Evolutionary conservation across 2,113 vertebrate species (phyloP).

Genomic region (Lucifuga dentata): DNA sequence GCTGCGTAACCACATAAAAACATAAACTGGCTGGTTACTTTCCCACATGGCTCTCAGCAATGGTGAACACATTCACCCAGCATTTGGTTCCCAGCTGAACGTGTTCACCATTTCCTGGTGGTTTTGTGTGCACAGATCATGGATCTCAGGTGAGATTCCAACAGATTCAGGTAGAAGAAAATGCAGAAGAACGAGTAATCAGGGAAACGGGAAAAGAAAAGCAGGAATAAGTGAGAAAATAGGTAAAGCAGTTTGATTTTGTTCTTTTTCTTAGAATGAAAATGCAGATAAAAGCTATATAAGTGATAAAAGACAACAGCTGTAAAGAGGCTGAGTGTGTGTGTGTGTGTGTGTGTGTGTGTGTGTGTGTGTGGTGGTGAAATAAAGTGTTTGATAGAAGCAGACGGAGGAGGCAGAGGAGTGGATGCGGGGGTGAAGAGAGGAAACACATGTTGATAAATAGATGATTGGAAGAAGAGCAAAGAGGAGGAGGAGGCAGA

Average conservation of each 20-base stretch:
- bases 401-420: conserved; percentile 1
- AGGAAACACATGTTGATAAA: conserved; percentile 39
- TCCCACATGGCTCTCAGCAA: conserved; percentile 36
- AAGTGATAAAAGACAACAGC: too few relatives aligned
- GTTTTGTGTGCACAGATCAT: conserved; percentile 4
- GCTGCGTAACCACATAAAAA: conserved; percentile 25
- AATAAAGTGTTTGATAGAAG: conserved; percentile 3
- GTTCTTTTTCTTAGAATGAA: too few relatives aligned
- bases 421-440: neutral
- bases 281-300: too few relatives aligned
- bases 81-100: conserved; percentile 54
- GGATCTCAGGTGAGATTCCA: conserved; percentile 27
- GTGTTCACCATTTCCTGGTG: conserved; percentile 30
- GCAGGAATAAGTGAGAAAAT: too few relatives aligned
- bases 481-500: conserved; percentile 13
- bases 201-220: too few relatives aligned
- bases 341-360: too few relatives aligned
- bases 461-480: conserved; percentile 1
- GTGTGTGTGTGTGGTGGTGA: neutral
- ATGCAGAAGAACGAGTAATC: too few relatives aligned
- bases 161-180: conserved; percentile 7
- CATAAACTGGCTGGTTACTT: conserved; percentile 19
- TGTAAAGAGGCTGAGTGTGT: too few relatives aligned
- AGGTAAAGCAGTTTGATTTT: too few relatives aligned
- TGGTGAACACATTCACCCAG: conserved; percentile 26